These are phyloP conservation scores for Diglossa cyanea DNA, from an alignment of 2,797 vertebrate genomes.

Conservation along the genomic window DNA sequence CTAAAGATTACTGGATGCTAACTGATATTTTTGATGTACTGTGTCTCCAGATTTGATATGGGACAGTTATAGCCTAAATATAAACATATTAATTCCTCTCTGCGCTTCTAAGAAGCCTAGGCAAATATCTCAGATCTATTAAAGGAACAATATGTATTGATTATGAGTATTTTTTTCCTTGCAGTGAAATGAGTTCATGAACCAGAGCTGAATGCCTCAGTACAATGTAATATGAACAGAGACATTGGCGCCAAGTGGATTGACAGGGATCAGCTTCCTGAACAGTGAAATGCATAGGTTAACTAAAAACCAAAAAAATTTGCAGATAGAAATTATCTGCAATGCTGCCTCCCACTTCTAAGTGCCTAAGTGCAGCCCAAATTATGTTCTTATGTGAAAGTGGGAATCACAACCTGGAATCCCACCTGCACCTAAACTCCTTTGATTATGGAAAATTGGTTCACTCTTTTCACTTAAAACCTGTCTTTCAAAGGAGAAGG, in stretches of 20 bases:
- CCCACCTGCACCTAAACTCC: neutral
- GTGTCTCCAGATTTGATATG: neutral
- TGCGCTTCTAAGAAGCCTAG: neutral
- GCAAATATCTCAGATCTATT: neutral
- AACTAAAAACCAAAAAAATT: neutral
- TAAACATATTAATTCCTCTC: neutral
- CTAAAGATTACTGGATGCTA: neutral
- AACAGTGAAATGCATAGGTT: neutral
- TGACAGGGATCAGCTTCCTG: neutral
- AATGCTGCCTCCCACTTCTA: neutral
- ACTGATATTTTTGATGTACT: neutral
- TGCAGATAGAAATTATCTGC: neutral
- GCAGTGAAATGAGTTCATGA: neutral
- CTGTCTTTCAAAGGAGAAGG: slow-evolving; percentile 20
- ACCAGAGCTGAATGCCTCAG: neutral
- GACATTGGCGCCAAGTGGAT: neutral
- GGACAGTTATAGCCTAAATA: neutral
- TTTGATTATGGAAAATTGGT: slow-evolving; percentile 30
- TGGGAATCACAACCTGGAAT: neutral
- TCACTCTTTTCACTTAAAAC: slow-evolving; percentile 21
- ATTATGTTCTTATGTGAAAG: neutral
- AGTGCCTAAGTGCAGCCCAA: neutral
- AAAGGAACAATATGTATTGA: neutral
- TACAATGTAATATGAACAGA: neutral
- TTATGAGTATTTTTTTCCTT: neutral